Evolutionary conservation across 2,888 invertebrate species (phyloP), one percentile per base, ranked within the genome.

Genomic region (Isotomurus palustris): DNA sequence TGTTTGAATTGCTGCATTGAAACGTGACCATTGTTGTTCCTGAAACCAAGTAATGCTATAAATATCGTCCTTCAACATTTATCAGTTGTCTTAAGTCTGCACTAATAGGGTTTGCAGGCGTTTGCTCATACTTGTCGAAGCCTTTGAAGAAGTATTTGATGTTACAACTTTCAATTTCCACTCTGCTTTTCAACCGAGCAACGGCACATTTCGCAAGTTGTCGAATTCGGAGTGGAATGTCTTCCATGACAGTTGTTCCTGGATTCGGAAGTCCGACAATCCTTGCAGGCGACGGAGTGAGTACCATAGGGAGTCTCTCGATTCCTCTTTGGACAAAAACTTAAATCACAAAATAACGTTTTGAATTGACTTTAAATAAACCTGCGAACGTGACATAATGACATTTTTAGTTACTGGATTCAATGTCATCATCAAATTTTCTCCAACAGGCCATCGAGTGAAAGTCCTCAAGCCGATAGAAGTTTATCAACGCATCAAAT

Each of bases 341-440:
- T 32, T 32, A 8, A 32, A 32, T 14, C 32, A 10, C 32, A 32
- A 32, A 50, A 50, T 35, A 24, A 19, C 10, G 21, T 40, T 10
- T 40, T 6, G 28, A n/a, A n/a, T n/a, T n/a, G n/a, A n/a, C n/a
- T n/a, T n/a, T n/a, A n/a, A n/a, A n/a, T n/a, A n/a, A n/a, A n/a
- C n/a, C n/a, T n/a, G n/a, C n/a, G n/a, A n/a, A 45, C 22, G 21
- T 47, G 22, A 10, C 19, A 41, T 6, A 24, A 38, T 32, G 28
- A 44, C 6, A 27, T 17, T n/a, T 6, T 29, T 41, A 35, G 36
- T 32, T 70, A 85, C 85, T 87, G 72, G 84, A 83, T 72, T 89
- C 85, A 66, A 88, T 82, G 73, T 88, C 88, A 71, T 86, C 84
- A 71, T 84, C 85, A 73, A 89, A 89, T 22, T 83, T 83, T 57